These are phyloP conservation scores for Falco biarmicus DNA, from an alignment of 2,797 vertebrate genomes.

Conservation along the genomic window DNA sequence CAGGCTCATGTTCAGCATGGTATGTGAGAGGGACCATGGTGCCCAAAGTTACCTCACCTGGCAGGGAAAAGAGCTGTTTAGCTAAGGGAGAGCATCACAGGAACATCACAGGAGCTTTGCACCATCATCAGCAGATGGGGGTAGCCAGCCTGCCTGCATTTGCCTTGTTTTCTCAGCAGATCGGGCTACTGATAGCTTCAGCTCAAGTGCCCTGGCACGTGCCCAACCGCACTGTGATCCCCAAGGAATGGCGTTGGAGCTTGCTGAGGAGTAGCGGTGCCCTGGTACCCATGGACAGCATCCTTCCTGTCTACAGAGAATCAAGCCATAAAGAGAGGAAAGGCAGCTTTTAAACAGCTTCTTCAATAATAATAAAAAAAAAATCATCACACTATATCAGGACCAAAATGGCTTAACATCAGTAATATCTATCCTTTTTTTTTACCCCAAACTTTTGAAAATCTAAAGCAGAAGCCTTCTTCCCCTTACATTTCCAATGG, in stretches of 20 bases:
- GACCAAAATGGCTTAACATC: slow-evolving; percentile 48
- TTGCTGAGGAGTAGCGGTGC: neutral
- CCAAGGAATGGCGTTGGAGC: neutral
- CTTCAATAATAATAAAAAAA: neutral
- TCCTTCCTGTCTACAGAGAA: neutral
- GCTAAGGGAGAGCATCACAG: neutral
- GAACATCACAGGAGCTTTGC: neutral
- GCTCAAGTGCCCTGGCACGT: neutral
- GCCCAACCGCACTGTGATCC: neutral
- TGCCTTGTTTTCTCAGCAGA: neutral
- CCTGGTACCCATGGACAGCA: neutral
- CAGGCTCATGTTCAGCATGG: neutral
- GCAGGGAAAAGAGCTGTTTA: neutral
- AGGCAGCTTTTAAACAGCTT: slow-evolving; percentile 10
- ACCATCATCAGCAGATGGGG: neutral
- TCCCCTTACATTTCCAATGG: neutral
- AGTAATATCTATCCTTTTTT: neutral
- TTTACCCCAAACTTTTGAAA: neutral
- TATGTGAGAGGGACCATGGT: neutral
- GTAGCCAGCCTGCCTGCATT: neutral
- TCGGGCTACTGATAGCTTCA: neutral
- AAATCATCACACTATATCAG: neutral
- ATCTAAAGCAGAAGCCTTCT: neutral
- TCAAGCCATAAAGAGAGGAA: slow-evolving; percentile 46
- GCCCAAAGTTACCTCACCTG: neutral